A percentile compares a stretch with the other conserved stretches of the same genome.
Conservation (phyloP, 2,797 vertebrate genomes). For the Schizopygopsis malacanthus region DNA sequence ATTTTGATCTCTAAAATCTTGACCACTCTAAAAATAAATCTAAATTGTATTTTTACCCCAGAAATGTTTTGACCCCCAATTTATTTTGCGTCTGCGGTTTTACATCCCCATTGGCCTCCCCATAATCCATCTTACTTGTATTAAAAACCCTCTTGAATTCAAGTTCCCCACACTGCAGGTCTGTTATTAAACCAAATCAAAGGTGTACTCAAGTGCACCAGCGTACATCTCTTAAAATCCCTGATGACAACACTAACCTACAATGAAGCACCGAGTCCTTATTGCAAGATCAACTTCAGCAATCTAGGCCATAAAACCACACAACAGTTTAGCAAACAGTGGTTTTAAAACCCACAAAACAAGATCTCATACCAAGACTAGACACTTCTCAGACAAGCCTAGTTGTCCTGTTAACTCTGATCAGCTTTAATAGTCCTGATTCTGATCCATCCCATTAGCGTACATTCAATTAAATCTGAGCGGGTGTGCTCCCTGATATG, state of each 20-base stretch:
- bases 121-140: background rate
- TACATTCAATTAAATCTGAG: constrained; percentile 74
- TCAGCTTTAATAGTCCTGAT: constrained; percentile 69
- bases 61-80: background rate
- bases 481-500: constrained; percentile 55
- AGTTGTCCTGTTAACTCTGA: constrained; percentile 53
- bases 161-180: background rate
- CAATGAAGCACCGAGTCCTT: constrained; percentile 28
- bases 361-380: constrained; percentile 62
- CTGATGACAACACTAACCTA: constrained; percentile 62
- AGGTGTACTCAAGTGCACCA: constrained; percentile 29
- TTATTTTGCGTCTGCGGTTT: background rate
- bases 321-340: background rate
- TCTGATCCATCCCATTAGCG: constrained; percentile 68
- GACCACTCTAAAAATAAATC: background rate
- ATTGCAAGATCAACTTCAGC: constrained; percentile 36
- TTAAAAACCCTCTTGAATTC: constrained; percentile 1
- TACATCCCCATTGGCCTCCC: background rate
- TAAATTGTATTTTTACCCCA: background rate
- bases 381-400: constrained; percentile 66
- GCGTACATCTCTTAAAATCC: constrained; percentile 60
- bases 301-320: background rate
- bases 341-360: constrained; percentile 36
- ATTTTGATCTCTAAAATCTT: background rate
- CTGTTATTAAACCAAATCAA: constrained; percentile 1